A percentile compares a stretch with the other conserved stretches of the same genome.
Conservation (phyloP, 1,140 invertebrate species). For the Drosophila subobscura region DNA sequence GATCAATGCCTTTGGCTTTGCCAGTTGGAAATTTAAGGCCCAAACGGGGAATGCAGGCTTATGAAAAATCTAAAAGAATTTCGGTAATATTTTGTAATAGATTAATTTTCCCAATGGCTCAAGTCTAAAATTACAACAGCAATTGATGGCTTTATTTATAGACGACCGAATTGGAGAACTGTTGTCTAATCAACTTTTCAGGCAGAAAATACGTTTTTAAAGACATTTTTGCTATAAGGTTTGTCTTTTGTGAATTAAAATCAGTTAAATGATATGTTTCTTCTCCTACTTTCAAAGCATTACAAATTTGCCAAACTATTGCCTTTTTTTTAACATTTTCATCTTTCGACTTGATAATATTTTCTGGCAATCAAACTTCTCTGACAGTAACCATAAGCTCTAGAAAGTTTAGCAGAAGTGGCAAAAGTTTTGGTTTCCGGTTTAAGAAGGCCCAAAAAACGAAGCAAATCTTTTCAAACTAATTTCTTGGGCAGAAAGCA, state of each 20-base stretch:
- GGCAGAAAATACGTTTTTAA: slow-evolving; percentile 47
- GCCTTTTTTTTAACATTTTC: slow-evolving; percentile 8
- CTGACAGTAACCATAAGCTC: slow-evolving; percentile 45
- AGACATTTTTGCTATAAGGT: slow-evolving; percentile 23
- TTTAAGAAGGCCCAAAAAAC: neutral
- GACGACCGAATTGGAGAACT: neutral
- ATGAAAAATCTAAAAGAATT: slow-evolving; percentile 54
- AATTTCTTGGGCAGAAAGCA: no score
- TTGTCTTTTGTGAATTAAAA: slow-evolving; percentile 15
- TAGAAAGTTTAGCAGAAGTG: slow-evolving; percentile 6
- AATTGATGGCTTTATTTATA: slow-evolving; percentile 70
- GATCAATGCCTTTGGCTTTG: slow-evolving; percentile 60
- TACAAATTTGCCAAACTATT: slow-evolving; percentile 43
- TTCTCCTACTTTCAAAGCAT: slow-evolving; percentile 44
- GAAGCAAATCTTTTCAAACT: no score
- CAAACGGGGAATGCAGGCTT: slow-evolving; percentile 17
- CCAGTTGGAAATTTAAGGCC: slow-evolving; percentile 31
- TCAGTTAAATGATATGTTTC: slow-evolving; percentile 30
- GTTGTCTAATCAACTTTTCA: slow-evolving; percentile 50
- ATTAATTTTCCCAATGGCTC: slow-evolving; percentile 36
- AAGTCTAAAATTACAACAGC: slow-evolving; percentile 69
- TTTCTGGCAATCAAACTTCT: slow-evolving; percentile 41
- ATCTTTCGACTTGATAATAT: slow-evolving; percentile 42
- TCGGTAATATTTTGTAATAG: slow-evolving; percentile 43
- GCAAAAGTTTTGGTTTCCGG: slow-evolving; percentile 20